These are phyloP conservation scores for Rhamphomyia laevipes DNA, from an alignment of 2,888 invertebrate genomes.

Conservation along the genomic window DNA sequence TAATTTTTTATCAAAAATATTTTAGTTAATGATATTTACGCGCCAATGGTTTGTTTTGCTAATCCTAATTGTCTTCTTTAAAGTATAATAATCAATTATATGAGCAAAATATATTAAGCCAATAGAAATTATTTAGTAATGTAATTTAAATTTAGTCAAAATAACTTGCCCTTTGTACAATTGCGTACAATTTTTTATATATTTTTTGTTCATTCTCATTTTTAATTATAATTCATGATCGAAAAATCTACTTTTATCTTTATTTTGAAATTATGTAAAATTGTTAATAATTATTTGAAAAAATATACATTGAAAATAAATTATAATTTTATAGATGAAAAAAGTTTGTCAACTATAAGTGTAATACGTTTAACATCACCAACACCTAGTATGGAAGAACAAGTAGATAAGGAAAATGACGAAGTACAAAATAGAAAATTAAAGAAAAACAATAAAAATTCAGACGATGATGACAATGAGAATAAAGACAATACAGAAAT, in stretches of 20 bases:
- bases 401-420: constrained; percentile 26
- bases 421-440: constrained; percentile 8
- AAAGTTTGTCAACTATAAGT: constrained; percentile 49
- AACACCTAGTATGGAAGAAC: constrained; percentile 35
- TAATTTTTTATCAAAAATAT: no score
- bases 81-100: no score
- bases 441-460: constrained; percentile 11
- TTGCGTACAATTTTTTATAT: no score
- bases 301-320: neutral
- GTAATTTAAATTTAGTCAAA: no score
- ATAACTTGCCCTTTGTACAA: no score
- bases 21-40: no score
- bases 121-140: no score
- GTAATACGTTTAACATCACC: constrained; percentile 45
- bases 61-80: no score
- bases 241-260: neutral
- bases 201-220: neutral
- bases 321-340: constrained; percentile 28
- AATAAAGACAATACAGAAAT: constrained; percentile 19
- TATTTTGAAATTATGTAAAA: neutral
- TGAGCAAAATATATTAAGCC: no score
- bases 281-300: neutral
- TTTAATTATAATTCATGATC: no score
- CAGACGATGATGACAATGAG: constrained; percentile 14
- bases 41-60: no score